Evolutionary conservation across 2,888 invertebrate species (phyloP).

Genomic region (Omphaloscelis lunosa): DNA sequence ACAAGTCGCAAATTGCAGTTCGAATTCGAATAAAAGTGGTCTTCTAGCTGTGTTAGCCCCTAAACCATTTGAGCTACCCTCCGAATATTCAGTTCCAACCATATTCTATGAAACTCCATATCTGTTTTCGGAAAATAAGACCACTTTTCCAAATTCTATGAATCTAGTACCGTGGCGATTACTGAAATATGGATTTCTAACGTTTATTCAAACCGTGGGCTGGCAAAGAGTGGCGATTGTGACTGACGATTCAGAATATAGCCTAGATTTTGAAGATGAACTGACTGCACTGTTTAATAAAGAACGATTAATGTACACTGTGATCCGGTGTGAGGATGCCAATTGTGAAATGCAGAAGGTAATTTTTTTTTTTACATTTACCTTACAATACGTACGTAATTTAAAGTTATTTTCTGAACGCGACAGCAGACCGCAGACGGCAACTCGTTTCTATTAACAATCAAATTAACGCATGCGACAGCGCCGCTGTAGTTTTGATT

Average conservation of each 20-base stretch:
- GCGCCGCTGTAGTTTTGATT: background rate
- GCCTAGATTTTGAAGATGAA: slow-evolving; percentile 66
- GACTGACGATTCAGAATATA: slow-evolving; percentile 70
- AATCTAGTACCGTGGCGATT: slow-evolving; percentile 34
- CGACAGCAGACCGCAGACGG: background rate
- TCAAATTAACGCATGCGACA: background rate
- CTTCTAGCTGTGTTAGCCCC: slow-evolving; percentile 55
- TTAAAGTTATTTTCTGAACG: background rate
- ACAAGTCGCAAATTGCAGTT: background rate
- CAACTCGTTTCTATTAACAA: background rate
- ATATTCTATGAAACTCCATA: slow-evolving; percentile 64
- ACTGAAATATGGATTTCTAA: slow-evolving; percentile 53
- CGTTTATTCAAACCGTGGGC: slow-evolving; percentile 58
- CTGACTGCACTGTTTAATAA: slow-evolving; percentile 62
- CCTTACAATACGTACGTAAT: background rate
- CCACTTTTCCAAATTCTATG: slow-evolving; percentile 53
- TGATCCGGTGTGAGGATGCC: slow-evolving; percentile 50
- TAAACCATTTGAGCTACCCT: slow-evolving; percentile 28
- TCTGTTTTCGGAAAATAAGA: slow-evolving; percentile 6
- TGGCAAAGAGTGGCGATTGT: slow-evolving; percentile 74
- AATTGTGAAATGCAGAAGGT: slow-evolving; percentile 62
- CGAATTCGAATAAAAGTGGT: too few relatives aligned
- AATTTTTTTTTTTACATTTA: background rate
- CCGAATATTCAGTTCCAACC: slow-evolving; percentile 26
- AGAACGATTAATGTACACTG: slow-evolving; percentile 55